Evolutionary conservation across 2,113 vertebrate genomes (phyloP), one percentile per base, ranked within the genome.

Genomic region (Melanocharis versteri): DNA sequence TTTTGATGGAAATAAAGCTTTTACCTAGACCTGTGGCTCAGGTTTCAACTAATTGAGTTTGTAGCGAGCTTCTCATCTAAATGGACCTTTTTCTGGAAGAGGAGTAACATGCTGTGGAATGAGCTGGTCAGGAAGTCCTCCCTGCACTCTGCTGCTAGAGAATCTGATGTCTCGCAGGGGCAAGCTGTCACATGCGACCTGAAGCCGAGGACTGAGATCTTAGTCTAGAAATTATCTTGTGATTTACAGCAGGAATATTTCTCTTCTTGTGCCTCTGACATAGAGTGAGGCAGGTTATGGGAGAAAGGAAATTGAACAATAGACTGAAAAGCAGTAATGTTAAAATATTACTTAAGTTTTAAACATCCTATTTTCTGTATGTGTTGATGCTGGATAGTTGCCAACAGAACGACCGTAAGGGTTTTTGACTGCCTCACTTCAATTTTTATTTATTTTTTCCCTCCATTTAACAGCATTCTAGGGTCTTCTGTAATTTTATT

Each of bases 391-490:
- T 92, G 80, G 45, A 35, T 79, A 54, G 27, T 37, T 87, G 76
- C 35, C 35, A 70, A 2, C 18, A 60, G 33, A n/a, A n/a, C n/a
- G 15, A 27, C 37, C 75, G 47, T 19, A 53, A n/a, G 42, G 42
- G 0, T 0, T 60, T 91, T 95, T 94, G 28, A 82, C 45, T 79
- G 31, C 37, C 8, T 71, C 8, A 48, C 40, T 87, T 73, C 42
- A 65, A 11, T 24, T 92, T 86, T 81, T 79, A 28, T 66, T 83
- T 78, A 44, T 78, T 93, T 95, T 89, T 37, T 3, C 18, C n/a
- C 6, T 93, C 50, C 2, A 73, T 94, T 97, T 94, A 87, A 81
- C 23, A 91, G 65, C 50, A 48, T 68, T 96, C 33, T n/a, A 83
- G 83, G 73, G 78, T 70, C 27, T 90, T 93, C 50, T 94, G 75